Evolutionary conservation across 2,888 invertebrate species (phyloP).

Genomic region (Celastrina argiolus): DNA sequence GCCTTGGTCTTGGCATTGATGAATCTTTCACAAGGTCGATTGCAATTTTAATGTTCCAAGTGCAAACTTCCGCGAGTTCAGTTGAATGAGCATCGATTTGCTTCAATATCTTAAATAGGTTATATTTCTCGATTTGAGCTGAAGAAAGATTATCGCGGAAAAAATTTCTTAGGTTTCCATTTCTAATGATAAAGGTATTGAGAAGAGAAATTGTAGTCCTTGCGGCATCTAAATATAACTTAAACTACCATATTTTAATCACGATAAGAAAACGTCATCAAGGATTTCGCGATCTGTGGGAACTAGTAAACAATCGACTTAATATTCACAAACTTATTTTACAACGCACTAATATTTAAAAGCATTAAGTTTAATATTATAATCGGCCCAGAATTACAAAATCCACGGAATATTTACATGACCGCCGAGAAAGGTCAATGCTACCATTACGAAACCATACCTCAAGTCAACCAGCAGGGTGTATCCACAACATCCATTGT

Average conservation of each 20-base stretch:
- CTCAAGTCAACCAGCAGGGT: conserved; percentile 38
- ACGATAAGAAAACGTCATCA: too few relatives aligned
- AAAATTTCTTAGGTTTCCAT: too few relatives aligned
- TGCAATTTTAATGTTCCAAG: neutral
- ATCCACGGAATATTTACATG: neutral
- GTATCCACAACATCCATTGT: conserved; percentile 36
- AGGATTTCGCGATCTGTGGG: neutral
- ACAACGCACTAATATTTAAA: neutral
- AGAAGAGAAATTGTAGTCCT: neutral
- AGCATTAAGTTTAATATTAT: neutral
- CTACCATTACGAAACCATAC: conserved; percentile 35
- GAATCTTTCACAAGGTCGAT: neutral
- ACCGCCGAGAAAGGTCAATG: neutral
- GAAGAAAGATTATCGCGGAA: too few relatives aligned
- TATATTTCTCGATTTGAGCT: too few relatives aligned
- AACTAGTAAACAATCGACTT: neutral
- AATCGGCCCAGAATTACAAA: neutral
- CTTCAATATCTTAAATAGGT: neutral
- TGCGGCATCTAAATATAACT: neutral
- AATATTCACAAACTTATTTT: neutral
- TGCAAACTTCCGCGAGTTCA: neutral
- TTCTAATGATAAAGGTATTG: too few relatives aligned
- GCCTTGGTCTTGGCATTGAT: conserved; percentile 1
- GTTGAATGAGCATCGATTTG: neutral
- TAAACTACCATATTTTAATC: neutral